Conservation (phyloP, 2,888 invertebrate species). For the Nowickia ferox region DNA sequence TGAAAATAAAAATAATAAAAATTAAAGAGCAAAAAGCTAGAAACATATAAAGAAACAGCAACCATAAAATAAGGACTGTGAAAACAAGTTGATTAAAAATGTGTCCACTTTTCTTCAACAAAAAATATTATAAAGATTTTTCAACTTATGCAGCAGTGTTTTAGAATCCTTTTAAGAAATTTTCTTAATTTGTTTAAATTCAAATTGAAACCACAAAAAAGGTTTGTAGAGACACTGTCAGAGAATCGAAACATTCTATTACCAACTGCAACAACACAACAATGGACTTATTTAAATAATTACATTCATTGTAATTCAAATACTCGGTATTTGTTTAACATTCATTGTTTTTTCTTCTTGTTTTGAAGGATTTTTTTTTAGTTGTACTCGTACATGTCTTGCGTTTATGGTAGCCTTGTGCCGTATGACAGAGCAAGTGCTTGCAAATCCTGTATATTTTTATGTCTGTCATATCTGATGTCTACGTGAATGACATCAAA, state of each 20-base stretch:
- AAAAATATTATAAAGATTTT: neutral
- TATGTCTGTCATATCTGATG: constrained; percentile 39
- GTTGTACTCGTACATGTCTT: constrained; percentile 15
- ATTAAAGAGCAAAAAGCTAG: neutral
- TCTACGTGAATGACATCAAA: constrained; percentile 62
- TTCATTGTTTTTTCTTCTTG: constrained; percentile 17
- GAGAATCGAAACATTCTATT: neutral
- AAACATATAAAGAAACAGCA: neutral
- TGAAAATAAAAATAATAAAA: too few species aligned
- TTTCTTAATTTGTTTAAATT: neutral
- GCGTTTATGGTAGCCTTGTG: constrained; percentile 26
- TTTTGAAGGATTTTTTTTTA: constrained; percentile 19
- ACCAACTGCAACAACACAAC: constrained; percentile 1
- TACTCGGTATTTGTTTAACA: constrained; percentile 31
- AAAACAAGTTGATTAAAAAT: neutral
- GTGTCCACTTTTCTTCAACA: neutral
- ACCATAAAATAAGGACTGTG: neutral
- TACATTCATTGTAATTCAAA: constrained; percentile 37
- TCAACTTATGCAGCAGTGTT: neutral
- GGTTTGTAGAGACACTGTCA: too few species aligned
- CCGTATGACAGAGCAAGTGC: neutral
- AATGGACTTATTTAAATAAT: constrained; percentile 42
- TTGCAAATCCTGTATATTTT: neutral
- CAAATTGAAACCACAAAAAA: too few species aligned
- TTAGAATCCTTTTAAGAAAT: too few species aligned